These are phyloP conservation scores for Macroramphosus scolopax DNA, from an alignment of 2,797 vertebrate species.

Conservation along the genomic window DNA sequence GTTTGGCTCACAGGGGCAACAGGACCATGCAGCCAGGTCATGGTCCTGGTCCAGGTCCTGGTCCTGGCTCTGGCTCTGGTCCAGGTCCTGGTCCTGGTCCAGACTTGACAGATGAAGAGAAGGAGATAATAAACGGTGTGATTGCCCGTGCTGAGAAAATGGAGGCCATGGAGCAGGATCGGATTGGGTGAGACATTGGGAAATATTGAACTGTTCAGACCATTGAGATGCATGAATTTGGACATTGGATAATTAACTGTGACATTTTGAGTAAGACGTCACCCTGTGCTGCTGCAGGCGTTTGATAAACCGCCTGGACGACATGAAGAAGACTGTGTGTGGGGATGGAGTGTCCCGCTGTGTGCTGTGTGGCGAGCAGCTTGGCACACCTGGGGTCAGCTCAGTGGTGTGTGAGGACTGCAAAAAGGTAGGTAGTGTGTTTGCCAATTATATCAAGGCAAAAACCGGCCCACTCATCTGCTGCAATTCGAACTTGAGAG, in stretches of 20 bases:
- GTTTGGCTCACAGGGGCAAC: slow-evolving; percentile 64
- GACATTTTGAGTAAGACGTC: slow-evolving; percentile 30
- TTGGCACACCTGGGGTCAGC: slow-evolving; percentile 83
- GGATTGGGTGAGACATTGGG: slow-evolving; percentile 86
- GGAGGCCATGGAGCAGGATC: slow-evolving; percentile 96
- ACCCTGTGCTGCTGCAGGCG: slow-evolving; percentile 75
- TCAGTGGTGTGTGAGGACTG: slow-evolving; percentile 97
- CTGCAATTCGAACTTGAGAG: slow-evolving; percentile 3
- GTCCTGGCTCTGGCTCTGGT: slow-evolving; percentile 51
- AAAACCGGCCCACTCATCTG: neutral
- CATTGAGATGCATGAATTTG: neutral
- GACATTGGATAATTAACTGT: slow-evolving; percentile 23
- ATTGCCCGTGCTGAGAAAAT: slow-evolving; percentile 95
- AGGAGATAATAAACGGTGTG: slow-evolving; percentile 94
- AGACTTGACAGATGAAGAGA: slow-evolving; percentile 95
- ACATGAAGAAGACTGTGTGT: slow-evolving; percentile 90
- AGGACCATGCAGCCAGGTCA: slow-evolving; percentile 70
- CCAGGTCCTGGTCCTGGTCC: slow-evolving; percentile 67
- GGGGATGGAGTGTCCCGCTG: slow-evolving; percentile 93
- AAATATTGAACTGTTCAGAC: slow-evolving; percentile 1
- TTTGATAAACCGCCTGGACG: slow-evolving; percentile 91
- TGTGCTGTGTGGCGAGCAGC: slow-evolving; percentile 93
- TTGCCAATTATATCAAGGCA: slow-evolving; percentile 8
- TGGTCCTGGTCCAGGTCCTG: slow-evolving; percentile 64
- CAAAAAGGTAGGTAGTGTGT: slow-evolving; percentile 85